phyloP scores from a whole-genome alignment of 2,113 vertebrate genomes.

The Parus major region DNA sequence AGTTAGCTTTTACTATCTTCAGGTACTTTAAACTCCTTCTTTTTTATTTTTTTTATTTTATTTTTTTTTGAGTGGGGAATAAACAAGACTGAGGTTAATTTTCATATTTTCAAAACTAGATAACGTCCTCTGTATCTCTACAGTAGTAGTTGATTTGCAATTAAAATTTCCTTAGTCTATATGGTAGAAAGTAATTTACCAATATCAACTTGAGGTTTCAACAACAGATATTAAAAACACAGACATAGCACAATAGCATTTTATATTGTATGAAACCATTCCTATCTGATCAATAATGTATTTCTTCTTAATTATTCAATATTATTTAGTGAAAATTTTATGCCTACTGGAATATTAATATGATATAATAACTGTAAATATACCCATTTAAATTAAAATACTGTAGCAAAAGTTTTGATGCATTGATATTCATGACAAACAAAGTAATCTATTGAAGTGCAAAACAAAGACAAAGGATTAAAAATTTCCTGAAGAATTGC shows the following conservation, averaged over 20 bases:
- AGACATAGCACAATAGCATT: conserved; percentile 1
- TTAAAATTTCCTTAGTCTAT: conserved; percentile 11
- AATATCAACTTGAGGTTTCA: conserved; percentile 21
- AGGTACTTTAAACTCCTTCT: not conserved
- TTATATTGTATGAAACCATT: conserved; percentile 27
- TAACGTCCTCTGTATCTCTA: not conserved
- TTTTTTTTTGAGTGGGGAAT: not conserved
- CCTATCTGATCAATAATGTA: conserved; percentile 74
- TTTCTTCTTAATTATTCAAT: conserved; percentile 72
- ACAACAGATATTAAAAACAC: conserved; percentile 21
- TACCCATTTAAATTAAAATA: conserved; percentile 70
- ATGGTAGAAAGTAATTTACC: not conserved
- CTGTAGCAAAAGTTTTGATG: conserved; percentile 41
- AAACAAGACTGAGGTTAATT: not conserved
- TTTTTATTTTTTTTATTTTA: no score
- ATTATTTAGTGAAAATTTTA: conserved; percentile 74
- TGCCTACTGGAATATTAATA: conserved; percentile 65
- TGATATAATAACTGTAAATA: conserved; percentile 71
- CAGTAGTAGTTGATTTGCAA: not conserved
- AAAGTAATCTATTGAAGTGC: not conserved
- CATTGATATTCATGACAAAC: not conserved
- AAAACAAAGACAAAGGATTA: conserved; percentile 13
- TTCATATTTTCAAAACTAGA: not conserved
- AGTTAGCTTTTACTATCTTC: not conserved
- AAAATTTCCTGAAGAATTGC: not conserved